Base-by-base conservation (phyloP, 2,113 vertebrate species). In the Heterochromis multidens region DNA sequence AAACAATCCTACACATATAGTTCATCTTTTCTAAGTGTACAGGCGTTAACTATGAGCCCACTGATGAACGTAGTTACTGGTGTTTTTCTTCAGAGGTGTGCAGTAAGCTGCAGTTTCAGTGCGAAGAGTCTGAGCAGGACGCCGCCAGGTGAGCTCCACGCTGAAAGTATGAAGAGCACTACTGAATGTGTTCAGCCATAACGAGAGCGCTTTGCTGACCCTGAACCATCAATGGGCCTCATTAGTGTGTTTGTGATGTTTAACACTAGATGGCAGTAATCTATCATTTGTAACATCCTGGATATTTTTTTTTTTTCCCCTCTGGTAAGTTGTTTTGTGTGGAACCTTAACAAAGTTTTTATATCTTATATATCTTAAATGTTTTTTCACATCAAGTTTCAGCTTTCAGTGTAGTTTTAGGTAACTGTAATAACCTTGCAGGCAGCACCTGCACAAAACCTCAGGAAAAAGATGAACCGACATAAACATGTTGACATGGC, bases 101-200 rank as follows among this genome's bases (percentile, higher is more conserved):
- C 76, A 89, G 57, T 56, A 92, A 94, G 57, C 79, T 96, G 74
- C 92, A 95, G 89, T 88, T 95, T 77, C 95, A 95, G 82, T 96
- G 87, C 87, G 91, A 94, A 21, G 94, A 95, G 77, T 87, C 91
- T 56, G 94, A 95, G 81, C 88, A 92, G 40, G 94, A 95, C 7
- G 80, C 54, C 54, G 56, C 61, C 77, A 95, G 92, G 96, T 96
- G 72, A 89, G 78, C 11, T 21, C n/a, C 1, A 7, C 35, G 52
- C 49, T 13, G 19, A 60, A 7, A 9, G 1, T 25, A 57, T 29
- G 7, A 62, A 60, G 4, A 77, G 33, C 3, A 46, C 54, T n/a
- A 65, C 43, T 43, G 13, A 46, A 56, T 21, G 10, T 79, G 33
- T 25, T 56, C 16, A 67, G 35, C 21, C 37, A 12, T 37, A 43